Evolutionary conservation across 1,140 invertebrate species (phyloP).

Genomic region (Macrobrachium nipponense): DNA sequence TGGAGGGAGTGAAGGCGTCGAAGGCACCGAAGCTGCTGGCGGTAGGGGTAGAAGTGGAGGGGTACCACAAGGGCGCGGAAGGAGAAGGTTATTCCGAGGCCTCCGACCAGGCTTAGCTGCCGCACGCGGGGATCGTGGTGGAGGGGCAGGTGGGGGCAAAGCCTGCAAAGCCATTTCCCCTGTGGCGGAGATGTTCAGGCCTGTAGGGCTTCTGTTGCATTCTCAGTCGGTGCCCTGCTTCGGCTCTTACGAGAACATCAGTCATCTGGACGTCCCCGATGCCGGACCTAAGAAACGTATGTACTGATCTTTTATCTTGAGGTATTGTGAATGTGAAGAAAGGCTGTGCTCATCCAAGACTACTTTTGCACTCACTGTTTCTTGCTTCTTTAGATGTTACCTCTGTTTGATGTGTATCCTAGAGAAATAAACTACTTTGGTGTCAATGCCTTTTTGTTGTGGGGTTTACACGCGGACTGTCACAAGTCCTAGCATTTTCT

Average conservation of each 20-base stretch:
- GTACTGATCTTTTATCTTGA: conserved; percentile 1
- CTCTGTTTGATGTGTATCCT: no score
- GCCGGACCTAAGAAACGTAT: conserved; percentile 52
- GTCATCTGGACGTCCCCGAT: conserved; percentile 68
- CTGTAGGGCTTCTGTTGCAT: conserved; percentile 54
- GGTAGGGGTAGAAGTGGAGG: conserved; percentile 19
- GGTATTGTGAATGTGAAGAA: no score
- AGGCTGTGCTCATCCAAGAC: no score
- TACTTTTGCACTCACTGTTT: no score
- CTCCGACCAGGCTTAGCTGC: neutral
- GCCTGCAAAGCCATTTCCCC: conserved; percentile 49
- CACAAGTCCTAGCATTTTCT: no score
- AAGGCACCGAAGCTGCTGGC: neutral
- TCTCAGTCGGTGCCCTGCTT: conserved; percentile 63
- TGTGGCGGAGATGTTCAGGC: conserved; percentile 62
- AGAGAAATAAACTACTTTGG: no score
- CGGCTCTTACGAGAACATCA: conserved; percentile 68
- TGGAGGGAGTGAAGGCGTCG: neutral
- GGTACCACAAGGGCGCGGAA: conserved; percentile 10
- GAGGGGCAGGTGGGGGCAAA: conserved; percentile 32
- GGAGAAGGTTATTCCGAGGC: neutral
- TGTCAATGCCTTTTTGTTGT: no score
- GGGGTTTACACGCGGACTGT: no score
- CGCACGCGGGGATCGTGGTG: conserved; percentile 15
- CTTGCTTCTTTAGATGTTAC: no score